These are phyloP conservation scores for Rhagophthalmus giganteus DNA, from an alignment of 2,888 invertebrate genomes.

Conservation along the genomic window DNA sequence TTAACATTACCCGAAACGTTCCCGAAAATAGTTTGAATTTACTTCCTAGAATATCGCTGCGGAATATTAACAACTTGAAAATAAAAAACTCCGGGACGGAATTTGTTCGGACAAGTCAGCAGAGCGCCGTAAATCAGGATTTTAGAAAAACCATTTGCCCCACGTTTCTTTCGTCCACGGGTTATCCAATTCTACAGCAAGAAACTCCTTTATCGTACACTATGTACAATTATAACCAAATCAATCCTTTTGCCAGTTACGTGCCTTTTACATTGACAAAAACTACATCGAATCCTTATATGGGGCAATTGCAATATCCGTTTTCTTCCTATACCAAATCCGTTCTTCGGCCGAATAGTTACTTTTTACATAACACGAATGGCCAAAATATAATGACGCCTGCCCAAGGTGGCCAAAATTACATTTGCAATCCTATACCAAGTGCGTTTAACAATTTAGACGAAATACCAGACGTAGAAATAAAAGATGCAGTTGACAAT, in stretches of 20 bases:
- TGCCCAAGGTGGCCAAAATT: constrained; percentile 47
- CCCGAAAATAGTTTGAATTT: too few species aligned
- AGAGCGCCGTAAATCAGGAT: constrained; percentile 40
- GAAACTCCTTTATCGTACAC: constrained; percentile 28
- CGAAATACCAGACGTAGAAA: constrained; percentile 47
- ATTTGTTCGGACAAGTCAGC: constrained; percentile 42
- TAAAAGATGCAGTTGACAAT: constrained; percentile 33
- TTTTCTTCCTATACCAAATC: not conserved
- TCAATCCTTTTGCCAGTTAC: constrained; percentile 18
- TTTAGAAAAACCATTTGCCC: constrained; percentile 9
- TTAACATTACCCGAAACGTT: too few species aligned
- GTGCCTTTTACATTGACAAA: constrained; percentile 27
- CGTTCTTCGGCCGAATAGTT: not conserved
- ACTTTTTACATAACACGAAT: constrained; percentile 4
- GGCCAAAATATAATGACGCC: constrained; percentile 3
- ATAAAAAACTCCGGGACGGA: too few species aligned
- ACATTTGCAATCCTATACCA: constrained; percentile 49
- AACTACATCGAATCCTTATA: constrained; percentile 25
- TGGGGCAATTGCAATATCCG: constrained; percentile 7
- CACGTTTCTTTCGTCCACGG: constrained; percentile 38
- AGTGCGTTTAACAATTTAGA: constrained; percentile 37
- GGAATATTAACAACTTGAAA: too few species aligned
- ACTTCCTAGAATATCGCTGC: too few species aligned
- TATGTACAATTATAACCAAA: constrained; percentile 16
- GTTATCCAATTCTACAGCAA: constrained; percentile 38